These are phyloP conservation scores for Morinoia aosen DNA, from an alignment of 2,888 invertebrate genomes.

Conservation along the genomic window DNA sequence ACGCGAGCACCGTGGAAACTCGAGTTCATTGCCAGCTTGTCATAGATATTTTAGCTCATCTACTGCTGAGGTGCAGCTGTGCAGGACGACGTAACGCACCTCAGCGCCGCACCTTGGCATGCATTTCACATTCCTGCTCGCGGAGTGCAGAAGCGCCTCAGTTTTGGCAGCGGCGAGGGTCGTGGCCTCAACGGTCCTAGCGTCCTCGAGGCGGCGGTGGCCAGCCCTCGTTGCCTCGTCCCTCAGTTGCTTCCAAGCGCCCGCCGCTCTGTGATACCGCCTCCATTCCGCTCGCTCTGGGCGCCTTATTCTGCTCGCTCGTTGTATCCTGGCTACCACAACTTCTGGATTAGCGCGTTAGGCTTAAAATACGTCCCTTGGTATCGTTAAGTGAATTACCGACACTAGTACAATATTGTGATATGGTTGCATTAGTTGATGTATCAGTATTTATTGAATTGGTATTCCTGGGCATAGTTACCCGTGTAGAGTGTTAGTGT, in stretches of 20 bases:
- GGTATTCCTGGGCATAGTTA: neutral
- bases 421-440: neutral
- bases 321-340: neutral
- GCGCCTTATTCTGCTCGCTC: neutral
- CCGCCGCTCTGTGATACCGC: conserved; percentile 2
- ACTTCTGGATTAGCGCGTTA: neutral
- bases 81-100: neutral
- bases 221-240: neutral
- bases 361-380: neutral
- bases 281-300: neutral
- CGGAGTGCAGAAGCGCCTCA: neutral
- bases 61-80: neutral
- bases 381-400: neutral
- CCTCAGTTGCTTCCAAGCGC: conserved; percentile 6
- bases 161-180: conserved; percentile 32
- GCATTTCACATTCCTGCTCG: neutral
- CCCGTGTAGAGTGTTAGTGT: neutral
- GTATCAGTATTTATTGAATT: neutral
- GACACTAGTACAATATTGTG: neutral
- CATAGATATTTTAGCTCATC: neutral
- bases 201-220: neutral
- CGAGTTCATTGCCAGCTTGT: no score
- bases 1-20: no score
- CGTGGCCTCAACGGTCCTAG: conserved; percentile 23
- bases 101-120: neutral